phyloP scores from a whole-genome alignment of 2,113 vertebrate species.

The Dinomys branickii region DNA sequence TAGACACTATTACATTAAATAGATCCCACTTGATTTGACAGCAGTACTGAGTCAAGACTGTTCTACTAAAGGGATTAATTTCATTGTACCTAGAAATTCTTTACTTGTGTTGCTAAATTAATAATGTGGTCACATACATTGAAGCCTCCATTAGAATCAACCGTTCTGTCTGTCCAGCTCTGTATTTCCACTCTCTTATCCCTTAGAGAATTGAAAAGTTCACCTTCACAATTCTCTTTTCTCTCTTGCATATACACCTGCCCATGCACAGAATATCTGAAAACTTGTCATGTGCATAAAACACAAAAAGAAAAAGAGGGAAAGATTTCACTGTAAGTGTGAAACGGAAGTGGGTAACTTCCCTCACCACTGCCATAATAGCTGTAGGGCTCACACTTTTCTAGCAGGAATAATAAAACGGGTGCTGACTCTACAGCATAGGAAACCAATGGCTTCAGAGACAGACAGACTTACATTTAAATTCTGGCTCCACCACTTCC shows the following conservation, averaged over 20 bases:
- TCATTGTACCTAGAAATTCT: background rate
- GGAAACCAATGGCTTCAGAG: background rate
- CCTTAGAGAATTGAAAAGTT: conserved; percentile 41
- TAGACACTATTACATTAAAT: background rate
- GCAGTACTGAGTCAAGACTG: background rate
- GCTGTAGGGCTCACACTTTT: background rate
- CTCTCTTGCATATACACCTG: background rate
- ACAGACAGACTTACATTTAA: background rate
- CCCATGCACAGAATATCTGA: background rate
- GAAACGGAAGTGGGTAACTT: background rate
- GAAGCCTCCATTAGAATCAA: background rate
- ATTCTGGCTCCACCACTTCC: background rate
- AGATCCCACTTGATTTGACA: background rate
- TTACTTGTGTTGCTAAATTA: background rate
- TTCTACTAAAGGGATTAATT: conserved; percentile 12
- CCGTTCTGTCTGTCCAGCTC: background rate
- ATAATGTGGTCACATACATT: background rate
- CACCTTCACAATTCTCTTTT: background rate
- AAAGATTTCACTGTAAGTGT: background rate
- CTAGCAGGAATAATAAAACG: background rate
- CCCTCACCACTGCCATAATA: background rate
- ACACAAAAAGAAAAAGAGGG: background rate
- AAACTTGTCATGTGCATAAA: background rate
- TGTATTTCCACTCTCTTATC: background rate
- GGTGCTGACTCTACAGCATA: background rate